Evolutionary conservation across 2,113 vertebrate species (phyloP).

Genomic region (Vidua chalybeata): DNA sequence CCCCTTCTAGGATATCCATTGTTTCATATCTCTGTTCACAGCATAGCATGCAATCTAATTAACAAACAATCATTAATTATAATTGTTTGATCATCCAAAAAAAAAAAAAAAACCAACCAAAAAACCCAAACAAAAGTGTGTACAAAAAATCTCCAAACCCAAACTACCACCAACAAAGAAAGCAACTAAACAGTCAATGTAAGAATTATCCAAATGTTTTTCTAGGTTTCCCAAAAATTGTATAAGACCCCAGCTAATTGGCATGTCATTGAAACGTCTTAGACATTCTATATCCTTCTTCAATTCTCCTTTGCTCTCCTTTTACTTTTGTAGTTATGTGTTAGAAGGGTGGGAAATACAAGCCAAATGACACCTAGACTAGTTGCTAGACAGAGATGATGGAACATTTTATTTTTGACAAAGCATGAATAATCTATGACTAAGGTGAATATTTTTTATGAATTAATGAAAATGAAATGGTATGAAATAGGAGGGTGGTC

Average conservation of each 20-base stretch:
- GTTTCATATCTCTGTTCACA: slow-evolving; percentile 19
- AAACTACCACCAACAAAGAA: neutral
- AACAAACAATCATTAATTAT: neutral
- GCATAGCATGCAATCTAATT: slow-evolving; percentile 9
- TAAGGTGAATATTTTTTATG: neutral
- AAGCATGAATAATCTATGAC: neutral
- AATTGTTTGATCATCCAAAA: neutral
- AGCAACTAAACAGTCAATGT: neutral
- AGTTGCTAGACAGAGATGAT: neutral
- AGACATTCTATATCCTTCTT: neutral
- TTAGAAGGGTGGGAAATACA: neutral
- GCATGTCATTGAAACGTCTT: neutral
- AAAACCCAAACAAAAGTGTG: neutral
- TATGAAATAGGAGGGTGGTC: neutral
- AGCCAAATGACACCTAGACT: neutral
- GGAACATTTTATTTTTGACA: neutral
- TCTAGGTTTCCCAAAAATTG: neutral
- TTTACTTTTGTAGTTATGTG: neutral
- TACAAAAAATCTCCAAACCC: neutral
- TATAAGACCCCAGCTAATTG: neutral
- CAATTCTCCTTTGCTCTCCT: neutral
- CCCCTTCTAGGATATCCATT: neutral
- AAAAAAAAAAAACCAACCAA: neutral
- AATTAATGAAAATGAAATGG: neutral
- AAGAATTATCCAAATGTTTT: neutral